Evolutionary conservation across 2,113 vertebrate genomes (phyloP), one percentile per base, ranked within the genome.

Genomic region (Gambusia affinis): DNA sequence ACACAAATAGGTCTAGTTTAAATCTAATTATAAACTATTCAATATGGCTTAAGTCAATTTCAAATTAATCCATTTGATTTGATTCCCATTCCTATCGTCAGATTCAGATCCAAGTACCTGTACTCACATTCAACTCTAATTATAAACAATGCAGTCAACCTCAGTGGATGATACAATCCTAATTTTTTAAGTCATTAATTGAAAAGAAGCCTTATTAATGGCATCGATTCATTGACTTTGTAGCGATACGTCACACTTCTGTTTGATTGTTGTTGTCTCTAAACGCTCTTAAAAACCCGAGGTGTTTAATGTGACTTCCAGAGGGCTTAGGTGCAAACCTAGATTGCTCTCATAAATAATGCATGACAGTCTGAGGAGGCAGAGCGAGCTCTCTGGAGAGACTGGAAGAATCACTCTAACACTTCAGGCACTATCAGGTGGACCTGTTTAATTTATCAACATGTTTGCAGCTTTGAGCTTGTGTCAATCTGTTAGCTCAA

Each of bases 331-430:
- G 79, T 80, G 80, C 70, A 70, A 66, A 85, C 42, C 51, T 67
- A 82, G 76, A 86, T 84, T 67, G 70, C 64, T 79, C 44, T 61
- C 24, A 77, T 89, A 75, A 91, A 91, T 89, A 88, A 87, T 89
- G 79, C 67, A 91, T 7, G n/a, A 73, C 61, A 17, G 82, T 85
- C 83, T 87, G 80, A 81, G 70, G 78, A 67, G 78, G 77, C 83
- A 85, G 88, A 63, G 86, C 70, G 79, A 82, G 87, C 78, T 80
- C 72, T 70, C 42, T 73, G 2, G 72, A 81, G 77, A 64, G 31
- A 73, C 42, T 77, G 60, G 68, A 76, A 76, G 72, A n/a, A 71
- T 4, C 19, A 67, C 57, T 64, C 8, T 39, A 77, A 61, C 42
- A 63, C 60, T 73, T 29, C 29, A 42, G 29, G 72, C 74, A 73